Conservation (phyloP, 2,797 vertebrate genomes). For the Thamnophis elegans region DNA sequence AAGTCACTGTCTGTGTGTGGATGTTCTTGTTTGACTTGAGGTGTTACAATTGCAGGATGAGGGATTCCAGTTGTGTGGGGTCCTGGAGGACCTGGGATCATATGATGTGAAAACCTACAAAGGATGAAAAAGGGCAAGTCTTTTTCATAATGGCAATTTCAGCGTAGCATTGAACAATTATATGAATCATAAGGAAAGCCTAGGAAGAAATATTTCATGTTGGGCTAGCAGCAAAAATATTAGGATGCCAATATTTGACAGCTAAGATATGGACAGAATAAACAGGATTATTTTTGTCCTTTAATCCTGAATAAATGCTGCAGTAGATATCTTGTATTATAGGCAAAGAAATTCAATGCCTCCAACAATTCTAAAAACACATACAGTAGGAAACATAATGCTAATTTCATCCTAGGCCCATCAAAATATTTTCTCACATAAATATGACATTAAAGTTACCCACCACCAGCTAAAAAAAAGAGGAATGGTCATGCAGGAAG, state of each 20-base stretch:
- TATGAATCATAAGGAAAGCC: background rate
- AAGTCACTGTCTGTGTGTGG: conserved; percentile 90
- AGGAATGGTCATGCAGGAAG: conserved; percentile 64
- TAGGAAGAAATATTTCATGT: conserved; percentile 25
- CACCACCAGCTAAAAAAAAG: conserved; percentile 61
- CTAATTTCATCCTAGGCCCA: conserved; percentile 25
- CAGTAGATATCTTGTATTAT: conserved; percentile 39
- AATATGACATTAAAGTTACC: conserved; percentile 52
- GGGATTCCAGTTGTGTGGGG: conserved; percentile 98
- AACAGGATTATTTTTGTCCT: conserved; percentile 1
- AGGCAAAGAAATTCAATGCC: conserved; percentile 17
- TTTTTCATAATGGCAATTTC: conserved; percentile 15
- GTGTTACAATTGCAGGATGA: conserved; percentile 97
- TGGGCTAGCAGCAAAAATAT: conserved; percentile 31
- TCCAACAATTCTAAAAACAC: conserved; percentile 41
- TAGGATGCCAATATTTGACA: conserved; percentile 18
- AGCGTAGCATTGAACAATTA: background rate
- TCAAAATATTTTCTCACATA: conserved; percentile 39
- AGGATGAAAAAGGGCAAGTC: conserved; percentile 32
- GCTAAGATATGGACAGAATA: conserved; percentile 43
- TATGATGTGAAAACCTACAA: conserved; percentile 96
- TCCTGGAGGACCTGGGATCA: conserved; percentile 95
- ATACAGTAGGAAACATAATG: background rate
- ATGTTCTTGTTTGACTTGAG: conserved; percentile 98
- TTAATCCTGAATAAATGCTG: background rate